A percentile compares a stretch with the other conserved stretches of the same genome.
Conservation (phyloP, 2,113 vertebrate genomes). For the Pelobates fuscus region DNA sequence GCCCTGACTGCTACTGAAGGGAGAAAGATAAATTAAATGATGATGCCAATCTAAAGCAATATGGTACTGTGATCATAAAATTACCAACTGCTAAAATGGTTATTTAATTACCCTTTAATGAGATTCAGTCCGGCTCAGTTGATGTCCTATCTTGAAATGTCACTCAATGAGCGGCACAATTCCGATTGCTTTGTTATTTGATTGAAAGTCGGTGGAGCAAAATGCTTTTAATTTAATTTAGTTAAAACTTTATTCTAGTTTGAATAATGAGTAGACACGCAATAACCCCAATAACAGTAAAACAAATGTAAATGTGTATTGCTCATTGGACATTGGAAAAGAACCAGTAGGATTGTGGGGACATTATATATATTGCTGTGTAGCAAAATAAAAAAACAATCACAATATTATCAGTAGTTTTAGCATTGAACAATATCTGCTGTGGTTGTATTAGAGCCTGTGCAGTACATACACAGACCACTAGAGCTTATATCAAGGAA, state of each 20-base stretch:
- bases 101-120: slow-evolving; percentile 46
- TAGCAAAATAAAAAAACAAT: too few species aligned
- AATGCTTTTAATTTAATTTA: slow-evolving; percentile 40
- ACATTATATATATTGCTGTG: too few species aligned
- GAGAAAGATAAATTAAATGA: slow-evolving; percentile 30
- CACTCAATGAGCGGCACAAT: slow-evolving; percentile 36
- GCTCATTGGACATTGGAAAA: background rate
- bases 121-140: slow-evolving; percentile 38
- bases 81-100: slow-evolving; percentile 36
- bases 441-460: too few species aligned
- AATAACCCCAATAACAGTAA: background rate
- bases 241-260: slow-evolving; percentile 9
- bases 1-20: background rate
- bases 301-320: background rate
- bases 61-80: slow-evolving; percentile 35
- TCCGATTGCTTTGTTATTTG: slow-evolving; percentile 33
- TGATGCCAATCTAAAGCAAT: slow-evolving; percentile 43
- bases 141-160: slow-evolving; percentile 41
- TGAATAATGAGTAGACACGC: background rate
- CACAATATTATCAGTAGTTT: too few species aligned
- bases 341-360: too few species aligned
- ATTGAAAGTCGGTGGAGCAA: slow-evolving; percentile 42
- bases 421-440: too few species aligned
- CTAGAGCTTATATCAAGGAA: too few species aligned
- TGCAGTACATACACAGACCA: too few species aligned